Base-by-base conservation (phyloP, 1,140 invertebrate genomes). In the Bombus difficillimus region DNA sequence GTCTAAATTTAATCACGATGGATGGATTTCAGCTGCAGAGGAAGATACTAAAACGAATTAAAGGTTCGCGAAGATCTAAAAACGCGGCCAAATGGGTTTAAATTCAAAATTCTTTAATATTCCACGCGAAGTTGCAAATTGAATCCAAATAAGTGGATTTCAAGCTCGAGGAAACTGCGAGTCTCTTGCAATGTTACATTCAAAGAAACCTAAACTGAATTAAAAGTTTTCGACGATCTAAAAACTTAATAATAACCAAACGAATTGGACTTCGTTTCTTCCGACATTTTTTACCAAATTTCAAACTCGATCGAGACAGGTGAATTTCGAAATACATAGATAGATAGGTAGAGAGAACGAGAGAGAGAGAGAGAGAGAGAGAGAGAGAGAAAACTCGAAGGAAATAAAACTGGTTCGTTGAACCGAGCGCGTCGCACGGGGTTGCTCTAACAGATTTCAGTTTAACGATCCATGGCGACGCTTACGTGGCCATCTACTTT, bases 391-490 rank as follows among this genome's bases (percentile, higher is more conserved):
- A 39, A 41, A 13, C 41, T 53, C 32, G 78, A 80, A 47, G 64
- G 64, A 47, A 79, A 79, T 79, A 79, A 79, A 80, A 69, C 22
- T 80, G 43, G 78, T 80, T 69, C 78, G 78, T 80, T 80, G 78
- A 80, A 80, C 77, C 32, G 53, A 66, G 43, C 34, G 64, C 28
- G 18, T 41, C 25, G 78, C 69, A 73, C 69, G 9, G 68, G 69
- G 80, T 73, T 81, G 78, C 64, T 81, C 53, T 73, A 73, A 81
- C 80, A 62, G 80, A 81, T 81, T 81, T 81, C 39, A 81, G 47
- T 59, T 81, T 81, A 81, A 81, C 80, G 80, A 73, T 81, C 80
- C 80, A 81, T 81, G 6, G 80, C 80, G 80, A 73, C 69, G 80
- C 80, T 81, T 81, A 81, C 80, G 80, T 81, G 80, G 80, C 80